Conservation (phyloP, 2,113 vertebrate genomes). For the Atherinomorus stipes region DNA sequence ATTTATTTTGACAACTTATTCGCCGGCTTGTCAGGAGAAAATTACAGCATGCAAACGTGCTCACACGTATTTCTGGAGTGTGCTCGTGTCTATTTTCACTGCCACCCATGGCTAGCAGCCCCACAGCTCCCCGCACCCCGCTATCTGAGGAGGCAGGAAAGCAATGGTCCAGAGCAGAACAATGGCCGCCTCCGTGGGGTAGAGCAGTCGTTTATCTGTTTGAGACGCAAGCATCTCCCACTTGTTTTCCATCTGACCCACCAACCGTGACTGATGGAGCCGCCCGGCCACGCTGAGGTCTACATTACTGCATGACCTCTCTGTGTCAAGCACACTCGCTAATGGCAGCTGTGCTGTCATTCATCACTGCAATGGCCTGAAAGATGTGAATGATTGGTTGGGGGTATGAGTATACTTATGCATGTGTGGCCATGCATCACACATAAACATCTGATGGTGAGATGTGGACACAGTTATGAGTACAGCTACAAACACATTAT, state of each 20-base stretch:
- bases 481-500: background rate
- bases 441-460: conserved; percentile 14
- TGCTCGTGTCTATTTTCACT: conserved; percentile 50
- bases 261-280: conserved; percentile 68
- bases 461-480: conserved; percentile 15
- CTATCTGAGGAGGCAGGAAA: conserved; percentile 42
- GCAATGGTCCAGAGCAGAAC: conserved; percentile 71
- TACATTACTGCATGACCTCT: conserved; percentile 71
- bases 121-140: conserved; percentile 34
- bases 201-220: conserved; percentile 75
- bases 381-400: conserved; percentile 42
- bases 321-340: conserved; percentile 58
- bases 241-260: conserved; percentile 62
- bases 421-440: conserved; percentile 15
- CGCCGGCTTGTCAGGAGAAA: conserved; percentile 65
- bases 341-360: conserved; percentile 63
- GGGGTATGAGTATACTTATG: conserved; percentile 35
- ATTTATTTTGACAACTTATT: conserved; percentile 72
- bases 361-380: conserved; percentile 42
- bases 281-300: conserved; percentile 43
- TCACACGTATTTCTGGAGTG: conserved; percentile 18
- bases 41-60: conserved; percentile 43
- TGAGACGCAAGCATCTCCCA: conserved; percentile 56
- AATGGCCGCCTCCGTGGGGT: conserved; percentile 57
- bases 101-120: conserved; percentile 60